phyloP scores from a whole-genome alignment of 1,140 invertebrate genomes.

The Anagrus nilaparvatae region DNA sequence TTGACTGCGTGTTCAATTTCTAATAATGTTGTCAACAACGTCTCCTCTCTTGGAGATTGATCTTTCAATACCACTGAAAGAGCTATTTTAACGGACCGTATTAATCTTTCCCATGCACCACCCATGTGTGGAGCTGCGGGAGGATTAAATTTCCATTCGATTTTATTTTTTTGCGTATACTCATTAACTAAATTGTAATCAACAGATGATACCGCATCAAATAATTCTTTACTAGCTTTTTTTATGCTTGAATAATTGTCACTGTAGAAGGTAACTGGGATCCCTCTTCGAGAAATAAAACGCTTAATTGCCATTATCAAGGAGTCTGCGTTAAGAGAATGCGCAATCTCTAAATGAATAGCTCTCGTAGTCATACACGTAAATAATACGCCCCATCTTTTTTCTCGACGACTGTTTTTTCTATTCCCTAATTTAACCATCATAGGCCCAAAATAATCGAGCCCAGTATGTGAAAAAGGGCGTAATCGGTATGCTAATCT shows the following conservation, averaged over 20 bases:
- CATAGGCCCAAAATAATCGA: conserved; percentile 26
- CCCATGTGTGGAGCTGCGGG: no score
- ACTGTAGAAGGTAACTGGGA: conserved; percentile 14
- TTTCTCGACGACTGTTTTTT: conserved; percentile 22
- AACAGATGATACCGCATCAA: conserved; percentile 1
- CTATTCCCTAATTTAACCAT: conserved; percentile 17
- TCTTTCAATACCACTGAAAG: no score
- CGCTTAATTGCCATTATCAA: conserved; percentile 7
- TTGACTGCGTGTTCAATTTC: no score
- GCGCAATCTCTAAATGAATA: conserved; percentile 36
- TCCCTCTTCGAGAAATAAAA: conserved; percentile 13
- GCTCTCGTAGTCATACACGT: conserved; percentile 32
- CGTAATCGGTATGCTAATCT: conserved; percentile 17
- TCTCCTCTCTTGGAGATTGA: no score
- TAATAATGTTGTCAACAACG: no score
- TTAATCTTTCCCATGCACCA: no score
- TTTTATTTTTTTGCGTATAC: not conserved
- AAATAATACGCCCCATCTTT: conserved; percentile 31
- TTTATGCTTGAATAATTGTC: conserved; percentile 29
- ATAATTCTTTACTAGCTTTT: conserved; percentile 23
- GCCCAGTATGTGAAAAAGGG: conserved; percentile 19
- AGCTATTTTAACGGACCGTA: not conserved
- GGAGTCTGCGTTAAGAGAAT: not conserved
- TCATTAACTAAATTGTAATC: conserved; percentile 9
- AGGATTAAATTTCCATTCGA: conserved; percentile 7